Base-by-base conservation (phyloP, 1,140 invertebrate species). In the Ceratosolen solmsi region DNA sequence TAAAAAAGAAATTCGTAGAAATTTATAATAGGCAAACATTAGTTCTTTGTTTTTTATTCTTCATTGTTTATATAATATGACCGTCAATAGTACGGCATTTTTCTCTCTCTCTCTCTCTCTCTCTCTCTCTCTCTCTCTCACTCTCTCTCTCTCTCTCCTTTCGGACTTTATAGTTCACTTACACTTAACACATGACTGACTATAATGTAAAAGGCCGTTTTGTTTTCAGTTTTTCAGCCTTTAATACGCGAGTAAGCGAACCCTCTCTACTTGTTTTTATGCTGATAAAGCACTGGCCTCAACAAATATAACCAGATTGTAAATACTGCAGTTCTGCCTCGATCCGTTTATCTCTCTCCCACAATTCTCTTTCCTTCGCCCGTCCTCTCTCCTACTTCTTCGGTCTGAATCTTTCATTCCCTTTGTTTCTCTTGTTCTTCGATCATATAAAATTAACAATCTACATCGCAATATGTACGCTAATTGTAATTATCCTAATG, bases 161-260 rank as follows among this genome's bases (percentile, higher is more conserved):
- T 58, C 27, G 33, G 20, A 22, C 54, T 56, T 38, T 80, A n/a
- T 56, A 72, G 54, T 60, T 30, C 27, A 25, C 5, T 63, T 60
- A 25, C 58, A 75, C 79, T 82, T 80, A 76, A 82, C 73, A 49
- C 79, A 71, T 36, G 60, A 82, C 46, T 51, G 46, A n/a, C 22
- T 36, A 20, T 70, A 58, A 27, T n/a, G 22, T 13, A 38, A 74
- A 41, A 75, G 30, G 63, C 71, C 83, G 83, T 80, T 84, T 83
- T 80, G 83, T 84, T 84, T 84, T 84, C 81, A 84, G 80, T 84
- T 84, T 84, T 83, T 78, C 73, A 68, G 72, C 80, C 54, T 82
- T 84, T 83, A 80, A 83, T 84, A 74, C 68, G 58, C 54, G 58
- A 41, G 63, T 25, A 54, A 74, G 13, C 36, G 36, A 63, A 15